phyloP scores from a whole-genome alignment of 1,140 invertebrate genomes.

The Papilio dardanus region DNA sequence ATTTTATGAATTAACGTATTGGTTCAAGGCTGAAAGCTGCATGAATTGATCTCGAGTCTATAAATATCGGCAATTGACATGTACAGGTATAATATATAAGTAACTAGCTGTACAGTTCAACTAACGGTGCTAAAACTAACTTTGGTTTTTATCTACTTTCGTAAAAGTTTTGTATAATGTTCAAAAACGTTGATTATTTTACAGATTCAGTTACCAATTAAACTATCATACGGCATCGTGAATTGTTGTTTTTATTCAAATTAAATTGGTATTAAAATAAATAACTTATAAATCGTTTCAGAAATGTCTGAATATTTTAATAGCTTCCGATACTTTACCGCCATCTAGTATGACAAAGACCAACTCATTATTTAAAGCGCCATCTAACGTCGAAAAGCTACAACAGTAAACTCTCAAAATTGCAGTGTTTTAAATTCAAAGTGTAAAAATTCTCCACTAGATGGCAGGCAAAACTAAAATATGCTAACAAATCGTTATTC shows the following conservation, averaged over 20 bases:
- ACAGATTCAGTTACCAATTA: background rate
- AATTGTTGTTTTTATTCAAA: background rate
- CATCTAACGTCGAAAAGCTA: background rate
- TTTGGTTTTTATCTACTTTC: background rate
- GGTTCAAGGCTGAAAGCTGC: constrained; percentile 4
- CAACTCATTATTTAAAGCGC: background rate
- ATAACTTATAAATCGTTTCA: background rate
- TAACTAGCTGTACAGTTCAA: constrained; percentile 1
- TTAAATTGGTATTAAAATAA: background rate
- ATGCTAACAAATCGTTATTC: background rate
- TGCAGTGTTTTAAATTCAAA: too few species aligned
- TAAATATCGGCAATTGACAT: constrained; percentile 23
- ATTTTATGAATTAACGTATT: constrained; percentile 27
- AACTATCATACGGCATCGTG: background rate
- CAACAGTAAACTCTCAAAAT: background rate
- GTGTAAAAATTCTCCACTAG: background rate
- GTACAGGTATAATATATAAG: background rate
- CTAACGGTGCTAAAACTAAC: constrained; percentile 1
- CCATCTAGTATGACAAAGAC: background rate
- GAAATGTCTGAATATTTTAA: background rate
- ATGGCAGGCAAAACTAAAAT: background rate
- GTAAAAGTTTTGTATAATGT: background rate
- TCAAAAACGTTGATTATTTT: background rate
- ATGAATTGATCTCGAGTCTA: constrained; percentile 13
- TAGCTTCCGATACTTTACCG: background rate